These are phyloP conservation scores for Anguilla megastoma DNA, from an alignment of 2,797 vertebrate genomes.

Conservation along the genomic window DNA sequence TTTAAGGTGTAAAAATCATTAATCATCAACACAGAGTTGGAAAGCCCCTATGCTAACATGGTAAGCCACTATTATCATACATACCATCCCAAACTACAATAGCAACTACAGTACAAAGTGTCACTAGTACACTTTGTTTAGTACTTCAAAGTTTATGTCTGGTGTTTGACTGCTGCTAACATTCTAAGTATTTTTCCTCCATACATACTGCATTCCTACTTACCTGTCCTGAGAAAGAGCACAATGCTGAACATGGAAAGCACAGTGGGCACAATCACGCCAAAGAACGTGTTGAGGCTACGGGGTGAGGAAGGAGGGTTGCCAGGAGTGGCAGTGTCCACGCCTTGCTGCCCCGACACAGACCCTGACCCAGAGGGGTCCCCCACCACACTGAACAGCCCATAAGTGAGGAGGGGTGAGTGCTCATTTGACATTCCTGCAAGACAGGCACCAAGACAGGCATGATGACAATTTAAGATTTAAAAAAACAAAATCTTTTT, in stretches of 20 bases:
- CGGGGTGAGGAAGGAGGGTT: conserved; percentile 56
- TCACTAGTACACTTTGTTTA: not conserved
- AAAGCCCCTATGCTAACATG: not conserved
- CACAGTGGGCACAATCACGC: conserved; percentile 77
- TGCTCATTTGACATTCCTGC: conserved; percentile 82
- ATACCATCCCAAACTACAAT: not conserved
- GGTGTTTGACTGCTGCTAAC: not conserved
- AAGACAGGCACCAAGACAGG: not conserved
- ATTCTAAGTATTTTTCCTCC: not conserved
- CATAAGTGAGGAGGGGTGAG: conserved; percentile 81
- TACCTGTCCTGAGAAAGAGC: conserved; percentile 78
- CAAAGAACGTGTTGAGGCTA: conserved; percentile 78
- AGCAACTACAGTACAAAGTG: not conserved
- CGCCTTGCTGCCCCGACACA: conserved; percentile 43
- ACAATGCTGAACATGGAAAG: conserved; percentile 84
- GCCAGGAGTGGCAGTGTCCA: conserved; percentile 44
- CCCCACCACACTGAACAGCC: conserved; percentile 75
- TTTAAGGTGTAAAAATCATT: not conserved
- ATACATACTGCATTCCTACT: conserved; percentile 43
- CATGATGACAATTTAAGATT: not conserved
- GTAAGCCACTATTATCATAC: too few relatives aligned
- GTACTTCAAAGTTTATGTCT: not conserved
- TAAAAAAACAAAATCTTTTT: not conserved
- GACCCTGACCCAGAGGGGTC: conserved; percentile 51
- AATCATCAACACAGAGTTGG: not conserved